phyloP scores from a whole-genome alignment of 2,888 invertebrate species.

The Apotomis turbidana region DNA sequence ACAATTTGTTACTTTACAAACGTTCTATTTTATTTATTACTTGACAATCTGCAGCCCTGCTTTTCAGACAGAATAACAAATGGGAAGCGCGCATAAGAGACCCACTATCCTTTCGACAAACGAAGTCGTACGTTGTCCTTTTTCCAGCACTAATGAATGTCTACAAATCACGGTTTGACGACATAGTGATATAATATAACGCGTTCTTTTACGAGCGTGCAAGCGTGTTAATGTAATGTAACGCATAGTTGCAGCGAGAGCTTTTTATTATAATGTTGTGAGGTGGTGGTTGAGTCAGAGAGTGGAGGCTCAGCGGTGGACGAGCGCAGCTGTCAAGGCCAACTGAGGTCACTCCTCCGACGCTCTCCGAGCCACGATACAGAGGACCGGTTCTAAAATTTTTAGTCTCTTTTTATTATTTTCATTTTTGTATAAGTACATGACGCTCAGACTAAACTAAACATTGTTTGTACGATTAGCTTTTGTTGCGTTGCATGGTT shows the following conservation, averaged over 20 bases:
- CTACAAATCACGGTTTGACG: constrained; percentile 72
- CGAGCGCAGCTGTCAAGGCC: constrained; percentile 82
- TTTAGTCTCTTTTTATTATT: constrained; percentile 83
- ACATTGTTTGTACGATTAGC: constrained; percentile 79
- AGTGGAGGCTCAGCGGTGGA: constrained; percentile 64
- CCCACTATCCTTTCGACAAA: constrained; percentile 27
- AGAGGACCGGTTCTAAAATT: constrained; percentile 82
- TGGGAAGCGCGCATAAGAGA: constrained; percentile 31
- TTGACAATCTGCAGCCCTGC: constrained; percentile 6
- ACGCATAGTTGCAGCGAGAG: constrained; percentile 74
- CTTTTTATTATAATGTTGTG: constrained; percentile 69
- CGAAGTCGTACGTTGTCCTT: constrained; percentile 26
- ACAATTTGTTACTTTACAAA: constrained; percentile 1
- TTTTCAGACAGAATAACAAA: constrained; percentile 30
- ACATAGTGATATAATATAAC: constrained; percentile 44
- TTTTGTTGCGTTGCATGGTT: constrained; percentile 75
- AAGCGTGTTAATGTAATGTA: constrained; percentile 60
- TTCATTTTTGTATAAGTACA: constrained; percentile 81
- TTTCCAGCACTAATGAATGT: constrained; percentile 55
- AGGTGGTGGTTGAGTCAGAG: constrained; percentile 78
- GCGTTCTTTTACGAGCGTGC: constrained; percentile 46
- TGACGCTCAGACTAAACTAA: constrained; percentile 81
- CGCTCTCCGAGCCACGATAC: constrained; percentile 79
- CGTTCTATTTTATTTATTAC: constrained; percentile 16
- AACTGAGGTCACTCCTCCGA: constrained; percentile 82